Evolutionary conservation across 2,797 vertebrate species (phyloP).

Genomic region (Ctenopoma kingsleyae): DNA sequence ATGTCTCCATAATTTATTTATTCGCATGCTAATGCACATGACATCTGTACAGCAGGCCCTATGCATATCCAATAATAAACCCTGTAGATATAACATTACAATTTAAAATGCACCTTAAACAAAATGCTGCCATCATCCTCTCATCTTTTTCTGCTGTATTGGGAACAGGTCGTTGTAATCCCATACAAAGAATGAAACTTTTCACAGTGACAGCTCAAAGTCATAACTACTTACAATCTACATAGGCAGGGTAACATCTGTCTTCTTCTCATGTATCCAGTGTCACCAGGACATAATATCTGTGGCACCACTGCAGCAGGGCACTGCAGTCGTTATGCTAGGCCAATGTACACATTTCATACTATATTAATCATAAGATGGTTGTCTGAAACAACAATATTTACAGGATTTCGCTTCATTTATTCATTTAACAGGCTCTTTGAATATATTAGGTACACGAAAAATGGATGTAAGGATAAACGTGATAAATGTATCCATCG

Average conservation of each 20-base stretch:
- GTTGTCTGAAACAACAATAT: rapidly evolving
- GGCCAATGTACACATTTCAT: not conserved
- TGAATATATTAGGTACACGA: not conserved
- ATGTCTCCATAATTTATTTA: not conserved
- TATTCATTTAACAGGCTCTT: not conserved
- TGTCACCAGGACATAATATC: conserved; percentile 28
- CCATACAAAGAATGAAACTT: not conserved
- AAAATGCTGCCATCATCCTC: not conserved
- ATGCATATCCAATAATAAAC: not conserved
- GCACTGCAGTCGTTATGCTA: conserved; percentile 31
- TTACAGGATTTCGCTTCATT: rapidly evolving
- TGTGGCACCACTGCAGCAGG: conserved; percentile 42
- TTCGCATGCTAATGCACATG: not conserved
- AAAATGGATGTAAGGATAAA: not conserved
- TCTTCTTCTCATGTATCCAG: conserved; percentile 7
- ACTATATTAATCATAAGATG: not conserved
- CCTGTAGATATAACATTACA: not conserved
- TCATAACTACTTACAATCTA: not conserved
- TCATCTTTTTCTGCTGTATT: not conserved
- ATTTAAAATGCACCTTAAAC: not conserved
- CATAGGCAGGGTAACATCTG: conserved; percentile 1
- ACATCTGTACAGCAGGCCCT: not conserved
- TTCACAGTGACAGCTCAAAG: not conserved
- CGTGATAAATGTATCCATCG: not conserved
- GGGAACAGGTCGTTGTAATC: not conserved